These are phyloP conservation scores for Centroberyx gerrardi DNA, from an alignment of 2,797 vertebrate genomes.

Conservation along the genomic window DNA sequence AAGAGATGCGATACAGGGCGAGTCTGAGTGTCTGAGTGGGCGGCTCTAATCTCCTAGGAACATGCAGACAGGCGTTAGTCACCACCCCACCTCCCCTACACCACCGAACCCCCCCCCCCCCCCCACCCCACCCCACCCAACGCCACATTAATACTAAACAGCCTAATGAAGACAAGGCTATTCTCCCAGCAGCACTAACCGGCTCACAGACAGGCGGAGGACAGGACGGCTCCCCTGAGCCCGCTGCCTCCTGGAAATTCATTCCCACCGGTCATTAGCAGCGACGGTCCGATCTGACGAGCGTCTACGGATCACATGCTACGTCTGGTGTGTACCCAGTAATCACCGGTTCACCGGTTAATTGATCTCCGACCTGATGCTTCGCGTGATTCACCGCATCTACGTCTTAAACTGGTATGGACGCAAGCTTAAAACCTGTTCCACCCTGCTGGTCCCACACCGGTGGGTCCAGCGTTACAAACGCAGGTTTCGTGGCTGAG, in stretches of 20 bases:
- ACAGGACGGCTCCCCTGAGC: conserved; percentile 41
- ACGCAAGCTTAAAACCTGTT: too few relatives aligned
- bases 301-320: conserved; percentile 10
- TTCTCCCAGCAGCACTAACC: conserved; percentile 41
- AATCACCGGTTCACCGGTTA: neutral
- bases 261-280: conserved; percentile 48
- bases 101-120: conserved; percentile 14
- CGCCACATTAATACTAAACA: conserved; percentile 46
- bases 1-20: conserved; percentile 26
- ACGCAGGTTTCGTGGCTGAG: too few relatives aligned
- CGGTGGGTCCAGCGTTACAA: too few relatives aligned
- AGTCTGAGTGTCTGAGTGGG: conserved; percentile 74
- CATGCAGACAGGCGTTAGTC: conserved; percentile 21
- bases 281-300: conserved; percentile 33
- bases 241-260: conserved; percentile 37
- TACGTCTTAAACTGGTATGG: neutral
- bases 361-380: neutral
- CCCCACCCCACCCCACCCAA: conserved; percentile 5
- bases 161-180: conserved; percentile 54
- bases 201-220: conserved; percentile 26
- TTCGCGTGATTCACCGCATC: neutral
- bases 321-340: neutral
- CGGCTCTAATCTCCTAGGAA: conserved; percentile 32
- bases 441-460: too few relatives aligned
- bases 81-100: too few relatives aligned